A percentile compares a stretch with the other conserved stretches of the same genome.
These are phyloP conservation scores for Arrhamphus sclerolepis DNA, from an alignment of 2,797 vertebrate genomes.

Conservation along the genomic window DNA sequence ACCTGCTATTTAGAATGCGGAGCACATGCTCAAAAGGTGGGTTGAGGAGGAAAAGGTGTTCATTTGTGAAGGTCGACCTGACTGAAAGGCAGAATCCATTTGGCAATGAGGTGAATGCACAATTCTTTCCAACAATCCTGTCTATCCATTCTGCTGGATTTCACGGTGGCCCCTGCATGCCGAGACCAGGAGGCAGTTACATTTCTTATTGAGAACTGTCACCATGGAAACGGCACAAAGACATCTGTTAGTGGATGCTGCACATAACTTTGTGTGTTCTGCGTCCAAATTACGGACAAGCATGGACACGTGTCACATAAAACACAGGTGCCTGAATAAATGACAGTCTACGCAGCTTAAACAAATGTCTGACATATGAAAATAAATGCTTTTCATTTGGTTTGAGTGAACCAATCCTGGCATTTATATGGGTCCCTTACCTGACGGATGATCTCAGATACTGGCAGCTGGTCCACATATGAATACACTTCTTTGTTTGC, in stretches of 20 bases:
- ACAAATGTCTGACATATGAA: background rate
- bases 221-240: slow-evolving; percentile 71
- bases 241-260: slow-evolving; percentile 58
- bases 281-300: slow-evolving; percentile 49
- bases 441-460: slow-evolving; percentile 97
- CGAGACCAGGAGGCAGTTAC: slow-evolving; percentile 41
- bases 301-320: slow-evolving; percentile 33
- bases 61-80: slow-evolving; percentile 65
- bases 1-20: slow-evolving; percentile 49
- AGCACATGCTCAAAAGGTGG: slow-evolving; percentile 34
- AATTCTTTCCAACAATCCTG: slow-evolving; percentile 49
- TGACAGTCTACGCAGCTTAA: background rate
- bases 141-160: slow-evolving; percentile 59
- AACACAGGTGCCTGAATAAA: background rate
- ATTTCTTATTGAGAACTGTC: slow-evolving; percentile 62
- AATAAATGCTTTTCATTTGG: background rate
- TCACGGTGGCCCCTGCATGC: slow-evolving; percentile 52
- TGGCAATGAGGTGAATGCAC: slow-evolving; percentile 59
- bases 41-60: slow-evolving; percentile 63
- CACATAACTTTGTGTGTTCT: slow-evolving; percentile 52
- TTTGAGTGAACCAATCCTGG: background rate
- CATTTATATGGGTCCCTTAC: slow-evolving; percentile 66
- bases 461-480: slow-evolving; percentile 92
- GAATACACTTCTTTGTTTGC: slow-evolving; percentile 73
- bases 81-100: slow-evolving; percentile 53